These are phyloP conservation scores for Junonia oenone DNA, from an alignment of 2,888 invertebrate genomes.

Conservation along the genomic window DNA sequence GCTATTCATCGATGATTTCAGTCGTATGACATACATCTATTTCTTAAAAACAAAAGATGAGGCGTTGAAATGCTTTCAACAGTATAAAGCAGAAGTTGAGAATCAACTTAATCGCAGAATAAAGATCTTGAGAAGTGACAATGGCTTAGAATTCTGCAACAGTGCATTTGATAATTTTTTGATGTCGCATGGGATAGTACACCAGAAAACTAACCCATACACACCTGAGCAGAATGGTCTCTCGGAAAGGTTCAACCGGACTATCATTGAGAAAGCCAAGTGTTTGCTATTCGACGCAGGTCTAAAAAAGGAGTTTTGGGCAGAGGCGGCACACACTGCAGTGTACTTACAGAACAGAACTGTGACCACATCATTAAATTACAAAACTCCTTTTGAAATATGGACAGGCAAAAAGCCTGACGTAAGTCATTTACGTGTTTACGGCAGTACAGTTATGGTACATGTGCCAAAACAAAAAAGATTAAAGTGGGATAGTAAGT, in stretches of 20 bases:
- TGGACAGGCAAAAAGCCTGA: constrained; percentile 14
- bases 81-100: constrained; percentile 11
- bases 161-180: constrained; percentile 12
- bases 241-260: constrained; percentile 28
- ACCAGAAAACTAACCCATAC: neutral
- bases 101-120: constrained; percentile 13
- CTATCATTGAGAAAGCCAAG: constrained; percentile 26
- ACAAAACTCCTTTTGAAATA: constrained; percentile 6
- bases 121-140: no score
- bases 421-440: constrained; percentile 26
- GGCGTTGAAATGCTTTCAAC: constrained; percentile 4
- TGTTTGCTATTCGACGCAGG: constrained; percentile 19
- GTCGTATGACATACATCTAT: constrained; percentile 7
- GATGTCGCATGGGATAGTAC: constrained; percentile 8
- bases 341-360: constrained; percentile 17
- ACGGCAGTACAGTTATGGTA: constrained; percentile 26
- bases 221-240: constrained; percentile 30
- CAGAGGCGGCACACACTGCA: constrained; percentile 10
- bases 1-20: constrained; percentile 17
- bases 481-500: constrained; percentile 32
- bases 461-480: constrained; percentile 30
- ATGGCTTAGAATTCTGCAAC: no score
- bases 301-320: constrained; percentile 12
- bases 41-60: constrained; percentile 10
- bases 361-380: neutral